A percentile compares a stretch with the other conserved stretches of the same genome.
These are phyloP conservation scores for Sciurus niger DNA, from an alignment of 2,113 vertebrate species.

Conservation along the genomic window DNA sequence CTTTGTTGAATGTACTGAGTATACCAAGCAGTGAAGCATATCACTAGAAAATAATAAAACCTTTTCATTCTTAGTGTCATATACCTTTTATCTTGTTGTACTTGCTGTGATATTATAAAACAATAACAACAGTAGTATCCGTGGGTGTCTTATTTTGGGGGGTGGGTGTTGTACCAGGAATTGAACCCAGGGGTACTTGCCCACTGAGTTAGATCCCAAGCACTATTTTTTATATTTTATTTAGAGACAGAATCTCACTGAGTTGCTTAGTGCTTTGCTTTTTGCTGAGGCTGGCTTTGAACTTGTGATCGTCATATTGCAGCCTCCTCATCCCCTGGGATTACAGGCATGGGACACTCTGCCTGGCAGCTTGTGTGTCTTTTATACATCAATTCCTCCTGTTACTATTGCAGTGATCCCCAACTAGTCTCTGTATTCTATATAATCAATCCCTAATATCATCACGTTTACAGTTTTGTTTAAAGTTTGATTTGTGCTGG, in stretches of 20 bases:
- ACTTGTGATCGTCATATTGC: too few species aligned
- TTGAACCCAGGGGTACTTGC: too few species aligned
- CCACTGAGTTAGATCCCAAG: too few species aligned
- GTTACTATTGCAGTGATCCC: background rate
- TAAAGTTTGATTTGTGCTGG: background rate
- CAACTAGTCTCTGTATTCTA: background rate
- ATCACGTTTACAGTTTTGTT: background rate
- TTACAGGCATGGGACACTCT: too few species aligned
- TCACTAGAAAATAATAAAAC: background rate
- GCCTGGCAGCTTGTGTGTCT: background rate
- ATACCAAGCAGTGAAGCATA: background rate
- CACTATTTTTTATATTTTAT: too few species aligned
- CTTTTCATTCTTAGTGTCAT: conserved; percentile 23
- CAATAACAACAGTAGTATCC: background rate
- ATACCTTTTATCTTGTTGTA: background rate
- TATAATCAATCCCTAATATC: background rate
- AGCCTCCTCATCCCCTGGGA: too few species aligned
- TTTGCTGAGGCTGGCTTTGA: too few species aligned
- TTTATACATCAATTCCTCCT: background rate
- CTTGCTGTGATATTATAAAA: background rate
- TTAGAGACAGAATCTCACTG: too few species aligned
- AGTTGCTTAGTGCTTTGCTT: too few species aligned
- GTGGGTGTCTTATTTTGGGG: too few species aligned
- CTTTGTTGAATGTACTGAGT: background rate
- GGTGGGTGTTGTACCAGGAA: too few species aligned